Conservation (phyloP, 2,888 invertebrate species). For the Lottia gigantea region DNA sequence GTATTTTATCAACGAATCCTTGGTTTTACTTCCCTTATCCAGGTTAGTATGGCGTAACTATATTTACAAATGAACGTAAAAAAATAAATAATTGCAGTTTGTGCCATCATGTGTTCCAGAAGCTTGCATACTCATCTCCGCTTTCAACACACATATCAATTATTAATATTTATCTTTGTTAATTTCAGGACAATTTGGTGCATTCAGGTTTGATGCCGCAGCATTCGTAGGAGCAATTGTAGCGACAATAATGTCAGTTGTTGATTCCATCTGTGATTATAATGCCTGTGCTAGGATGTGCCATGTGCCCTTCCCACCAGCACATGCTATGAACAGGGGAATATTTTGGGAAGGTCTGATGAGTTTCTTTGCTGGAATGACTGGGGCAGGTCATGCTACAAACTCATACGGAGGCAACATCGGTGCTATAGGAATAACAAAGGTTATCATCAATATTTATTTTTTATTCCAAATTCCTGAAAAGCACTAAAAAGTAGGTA, state of each 20-base stretch:
- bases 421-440: constrained; percentile 88
- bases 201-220: constrained; percentile 43
- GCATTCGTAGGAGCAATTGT: constrained; percentile 53
- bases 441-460: constrained; percentile 70
- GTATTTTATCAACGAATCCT: constrained; percentile 34
- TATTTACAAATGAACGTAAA: no score
- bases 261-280: constrained; percentile 80
- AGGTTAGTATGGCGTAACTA: constrained; percentile 20
- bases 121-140: no score
- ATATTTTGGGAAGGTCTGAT: constrained; percentile 81
- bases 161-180: not conserved
- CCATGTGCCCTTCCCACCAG: constrained; percentile 83
- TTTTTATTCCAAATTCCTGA: not conserved
- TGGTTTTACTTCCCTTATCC: constrained; percentile 73
- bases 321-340: constrained; percentile 84
- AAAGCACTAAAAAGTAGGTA: no score
- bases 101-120: no score
- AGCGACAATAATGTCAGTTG: constrained; percentile 53
- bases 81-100: no score
- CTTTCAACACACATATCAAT: no score
- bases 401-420: constrained; percentile 92
- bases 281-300: constrained; percentile 80
- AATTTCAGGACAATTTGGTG: constrained; percentile 53
- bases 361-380: constrained; percentile 82
- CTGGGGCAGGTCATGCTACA: constrained; percentile 88